Base-by-base conservation (phyloP, 37 sponge, comb jelly and placozoan species). In the Geodia barretti region DNA sequence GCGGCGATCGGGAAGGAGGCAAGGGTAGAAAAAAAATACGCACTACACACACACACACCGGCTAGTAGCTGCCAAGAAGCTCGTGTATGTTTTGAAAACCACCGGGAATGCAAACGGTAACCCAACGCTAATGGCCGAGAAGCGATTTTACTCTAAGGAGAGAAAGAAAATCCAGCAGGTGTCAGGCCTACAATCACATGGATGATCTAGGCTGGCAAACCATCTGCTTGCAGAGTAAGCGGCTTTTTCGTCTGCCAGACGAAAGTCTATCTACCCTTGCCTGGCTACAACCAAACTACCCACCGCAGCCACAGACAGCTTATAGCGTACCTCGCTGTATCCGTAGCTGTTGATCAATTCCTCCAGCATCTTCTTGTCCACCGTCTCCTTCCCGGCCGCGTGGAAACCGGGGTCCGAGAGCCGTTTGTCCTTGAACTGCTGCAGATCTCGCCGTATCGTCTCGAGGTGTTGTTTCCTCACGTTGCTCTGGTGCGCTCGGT, bases 341-440 rank as follows among this genome's bases (percentile, higher is more conserved):
- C 91, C 91, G 24, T 60, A 41, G n/a, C 28, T 71, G 54, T 47
- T 47, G 47, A 81, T 75, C n/a, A 91, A 65, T 28, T 86, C 81
- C 32, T 78, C 68, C n/a, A 91, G 62, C 74, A 91, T 77, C 0
- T 38, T 54, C 42, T 77, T 71, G 74, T 91, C 73, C 4, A 82
- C 86, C 32, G 73, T 68, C 31, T 90, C 86, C 0, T 41, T 38
- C 11, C 54, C 54, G 58, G 67, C 76, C 4, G 62, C 69, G 64
- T 74, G 68, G 62, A 84, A 75, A 5, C 85, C 90, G 4, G 90
- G 90, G 75, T 85, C 86, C 5, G 86, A 85, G 39, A 21, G 32
- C 25, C 62, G 36, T 35, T 29, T 34, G 30, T 1, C 23, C 24
- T 33, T 62, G 33, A 47, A 84, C 0, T 86, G 91, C 24, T 79